Conservation (phyloP, 2,113 vertebrate genomes). For the Forbesichthys papilliferus region DNA sequence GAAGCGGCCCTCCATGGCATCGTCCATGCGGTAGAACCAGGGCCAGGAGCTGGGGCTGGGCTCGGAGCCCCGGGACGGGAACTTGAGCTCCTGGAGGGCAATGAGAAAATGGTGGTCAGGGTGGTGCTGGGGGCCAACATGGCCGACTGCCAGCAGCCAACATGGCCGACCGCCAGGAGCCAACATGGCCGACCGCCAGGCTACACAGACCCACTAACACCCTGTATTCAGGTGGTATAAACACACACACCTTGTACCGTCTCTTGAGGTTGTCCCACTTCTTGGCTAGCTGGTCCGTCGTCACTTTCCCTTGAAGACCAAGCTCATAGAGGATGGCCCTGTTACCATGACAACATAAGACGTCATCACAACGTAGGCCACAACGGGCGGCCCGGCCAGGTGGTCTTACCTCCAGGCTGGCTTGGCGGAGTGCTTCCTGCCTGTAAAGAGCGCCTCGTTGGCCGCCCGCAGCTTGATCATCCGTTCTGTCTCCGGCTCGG, state of each 20-base stretch:
- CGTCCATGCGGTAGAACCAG: constrained; percentile 78
- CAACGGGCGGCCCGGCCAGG: background rate
- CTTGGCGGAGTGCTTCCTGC: constrained; percentile 69
- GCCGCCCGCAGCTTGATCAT: constrained; percentile 70
- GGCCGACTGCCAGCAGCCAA: too few species aligned
- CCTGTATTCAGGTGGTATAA: too few species aligned
- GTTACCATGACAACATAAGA: constrained; percentile 26
- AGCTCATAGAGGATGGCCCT: constrained; percentile 71
- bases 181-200: too few species aligned
- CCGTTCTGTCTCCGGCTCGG: constrained; percentile 56
- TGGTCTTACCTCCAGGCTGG: constrained; percentile 68
- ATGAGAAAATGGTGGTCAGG: background rate
- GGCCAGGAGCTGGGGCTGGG: constrained; percentile 74
- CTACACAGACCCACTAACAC: too few species aligned
- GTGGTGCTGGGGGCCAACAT: background rate
- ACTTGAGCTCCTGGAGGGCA: constrained; percentile 68
- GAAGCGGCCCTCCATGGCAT: constrained; percentile 74
- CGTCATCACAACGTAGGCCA: constrained; percentile 62
- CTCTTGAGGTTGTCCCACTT: constrained; percentile 77
- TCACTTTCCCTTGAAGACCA: constrained; percentile 72
- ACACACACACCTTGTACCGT: constrained; percentile 62
- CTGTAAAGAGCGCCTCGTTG: constrained; percentile 68
- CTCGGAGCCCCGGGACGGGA: constrained; percentile 59
- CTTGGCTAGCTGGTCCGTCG: constrained; percentile 71
- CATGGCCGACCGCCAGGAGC: too few species aligned